phyloP scores from a whole-genome alignment of 2,888 invertebrate species.

The Cylindroiulus punctatus region DNA sequence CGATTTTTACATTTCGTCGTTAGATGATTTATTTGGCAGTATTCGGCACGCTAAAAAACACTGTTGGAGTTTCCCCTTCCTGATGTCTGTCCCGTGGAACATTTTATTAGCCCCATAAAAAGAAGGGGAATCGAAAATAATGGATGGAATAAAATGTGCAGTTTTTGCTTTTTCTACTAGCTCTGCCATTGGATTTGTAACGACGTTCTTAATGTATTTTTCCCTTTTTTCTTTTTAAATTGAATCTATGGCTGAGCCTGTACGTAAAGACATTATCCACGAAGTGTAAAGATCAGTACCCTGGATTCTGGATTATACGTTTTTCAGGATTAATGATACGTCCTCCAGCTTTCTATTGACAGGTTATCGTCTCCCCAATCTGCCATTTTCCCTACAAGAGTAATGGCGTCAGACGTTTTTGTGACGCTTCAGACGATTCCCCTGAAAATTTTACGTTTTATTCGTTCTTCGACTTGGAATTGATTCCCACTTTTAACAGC shows the following conservation, averaged over 20 bases:
- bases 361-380: slow-evolving; percentile 5
- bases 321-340: slow-evolving; percentile 1
- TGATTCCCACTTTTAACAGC: too few relatives aligned
- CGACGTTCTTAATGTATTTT: slow-evolving; percentile 31
- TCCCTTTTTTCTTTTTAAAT: slow-evolving; percentile 5
- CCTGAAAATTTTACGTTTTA: too few relatives aligned
- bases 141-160: not conserved
- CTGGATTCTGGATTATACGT: not conserved
- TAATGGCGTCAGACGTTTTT: too few relatives aligned
- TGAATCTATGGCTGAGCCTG: not conserved
- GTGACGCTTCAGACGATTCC: too few relatives aligned
- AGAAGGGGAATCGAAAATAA: not conserved
- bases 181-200: not conserved
- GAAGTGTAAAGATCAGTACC: not conserved
- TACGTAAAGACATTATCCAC: not conserved
- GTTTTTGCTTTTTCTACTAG: slow-evolving; percentile 32
- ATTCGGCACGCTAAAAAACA: not conserved
- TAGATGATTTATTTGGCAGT: not conserved
- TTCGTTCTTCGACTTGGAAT: too few relatives aligned
- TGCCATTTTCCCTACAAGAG: not conserved
- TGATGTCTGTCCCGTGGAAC: not conserved
- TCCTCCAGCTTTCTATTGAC: not conserved
- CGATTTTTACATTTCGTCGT: not conserved
- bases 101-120: slow-evolving; percentile 13
- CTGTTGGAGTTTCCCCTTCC: not conserved